Percentiles rank a stretch among this genome's conserved stretches.
phyloP scores from a whole-genome alignment of 2,797 vertebrate genomes.

The Buphagus erythrorhynchus region DNA sequence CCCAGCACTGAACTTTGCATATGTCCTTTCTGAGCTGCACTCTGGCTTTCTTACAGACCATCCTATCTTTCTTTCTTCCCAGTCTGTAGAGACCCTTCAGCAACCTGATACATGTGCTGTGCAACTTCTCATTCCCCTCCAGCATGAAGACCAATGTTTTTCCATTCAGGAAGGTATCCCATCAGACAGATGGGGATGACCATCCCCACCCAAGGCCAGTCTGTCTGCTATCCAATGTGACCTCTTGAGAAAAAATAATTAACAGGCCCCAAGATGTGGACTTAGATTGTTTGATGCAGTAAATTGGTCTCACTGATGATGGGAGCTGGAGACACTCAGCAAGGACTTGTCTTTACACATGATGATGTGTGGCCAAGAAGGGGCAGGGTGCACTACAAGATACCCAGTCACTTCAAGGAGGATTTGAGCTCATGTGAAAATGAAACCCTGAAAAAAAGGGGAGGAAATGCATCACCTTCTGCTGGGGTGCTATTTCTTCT shows the following conservation, averaged over 20 bases:
- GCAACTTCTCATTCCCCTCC: background rate
- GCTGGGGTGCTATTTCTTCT: background rate
- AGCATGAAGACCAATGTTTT: background rate
- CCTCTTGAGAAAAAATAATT: background rate
- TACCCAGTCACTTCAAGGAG: background rate
- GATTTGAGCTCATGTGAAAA: background rate
- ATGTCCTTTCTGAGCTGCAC: background rate
- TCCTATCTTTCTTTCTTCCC: background rate
- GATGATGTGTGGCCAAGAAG: accelerated
- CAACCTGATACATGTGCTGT: background rate
- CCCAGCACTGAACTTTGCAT: background rate
- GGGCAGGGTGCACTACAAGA: background rate
- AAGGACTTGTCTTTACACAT: background rate
- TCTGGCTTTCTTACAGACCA: background rate
- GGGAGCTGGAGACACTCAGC: background rate
- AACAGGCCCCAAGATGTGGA: background rate
- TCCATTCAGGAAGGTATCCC: background rate
- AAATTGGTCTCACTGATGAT: background rate
- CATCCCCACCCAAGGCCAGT: background rate
- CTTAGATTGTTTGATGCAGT: background rate
- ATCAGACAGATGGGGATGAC: background rate
- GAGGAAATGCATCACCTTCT: background rate
- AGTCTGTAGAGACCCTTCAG: background rate
- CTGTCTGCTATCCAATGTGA: background rate
- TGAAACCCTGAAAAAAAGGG: accelerated